These are phyloP conservation scores for Venturia canescens DNA, from an alignment of 1,140 invertebrate species.

Conservation along the genomic window DNA sequence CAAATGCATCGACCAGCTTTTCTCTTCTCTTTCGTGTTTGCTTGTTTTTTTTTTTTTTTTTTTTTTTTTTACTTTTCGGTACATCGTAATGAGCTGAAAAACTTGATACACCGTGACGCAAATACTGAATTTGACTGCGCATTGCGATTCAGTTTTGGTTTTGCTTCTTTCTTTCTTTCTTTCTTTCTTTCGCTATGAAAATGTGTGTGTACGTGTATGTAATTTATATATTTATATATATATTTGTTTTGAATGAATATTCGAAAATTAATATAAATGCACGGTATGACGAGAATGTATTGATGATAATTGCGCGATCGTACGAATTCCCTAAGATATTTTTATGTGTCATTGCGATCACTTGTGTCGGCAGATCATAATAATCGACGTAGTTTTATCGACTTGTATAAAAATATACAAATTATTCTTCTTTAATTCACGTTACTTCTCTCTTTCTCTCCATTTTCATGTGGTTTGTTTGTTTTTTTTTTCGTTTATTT, in stretches of 20 bases:
- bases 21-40: too few species aligned
- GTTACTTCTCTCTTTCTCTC: too few species aligned
- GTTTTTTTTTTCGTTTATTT: slow-evolving; percentile 7
- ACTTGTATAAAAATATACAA: slow-evolving; percentile 57
- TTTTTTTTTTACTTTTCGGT: background rate
- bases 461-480: background rate
- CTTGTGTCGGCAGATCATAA: slow-evolving; percentile 45
- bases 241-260: slow-evolving; percentile 37
- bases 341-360: slow-evolving; percentile 30
- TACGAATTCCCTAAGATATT: slow-evolving; percentile 25
- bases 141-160: slow-evolving; percentile 17
- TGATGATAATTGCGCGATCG: background rate
- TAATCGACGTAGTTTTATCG: slow-evolving; percentile 47
- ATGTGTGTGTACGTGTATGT: too few species aligned
- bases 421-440: slow-evolving; percentile 46
- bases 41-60: background rate
- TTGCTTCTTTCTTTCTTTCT: slow-evolving; percentile 22
- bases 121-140: background rate
- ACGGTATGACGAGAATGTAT: slow-evolving; percentile 44
- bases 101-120: background rate
- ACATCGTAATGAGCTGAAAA: background rate
- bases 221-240: background rate
- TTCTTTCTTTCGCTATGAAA: background rate
- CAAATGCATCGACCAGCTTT: too few species aligned
- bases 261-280: slow-evolving; percentile 48